These are phyloP conservation scores for Caenorhabditis inopinata DNA, from an alignment of 1,140 invertebrate species.

Conservation along the genomic window DNA sequence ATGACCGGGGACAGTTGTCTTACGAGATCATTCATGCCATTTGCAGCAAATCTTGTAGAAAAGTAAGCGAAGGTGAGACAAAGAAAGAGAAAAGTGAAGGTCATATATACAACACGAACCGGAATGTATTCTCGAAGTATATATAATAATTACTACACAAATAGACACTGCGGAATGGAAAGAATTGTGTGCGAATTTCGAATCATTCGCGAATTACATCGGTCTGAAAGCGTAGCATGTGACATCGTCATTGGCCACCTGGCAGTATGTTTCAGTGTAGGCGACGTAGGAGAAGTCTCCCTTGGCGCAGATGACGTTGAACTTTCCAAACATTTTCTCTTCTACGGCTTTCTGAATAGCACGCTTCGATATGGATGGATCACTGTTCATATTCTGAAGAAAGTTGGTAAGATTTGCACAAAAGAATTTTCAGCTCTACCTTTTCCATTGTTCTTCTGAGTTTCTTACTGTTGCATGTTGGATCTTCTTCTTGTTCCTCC, in stretches of 20 bases:
- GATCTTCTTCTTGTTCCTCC: conserved; percentile 59
- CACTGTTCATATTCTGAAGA: conserved; percentile 62
- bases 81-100: neutral
- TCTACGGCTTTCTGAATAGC: conserved; percentile 66
- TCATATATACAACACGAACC: conserved; percentile 28
- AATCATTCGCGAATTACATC: conserved; percentile 8
- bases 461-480: conserved; percentile 63
- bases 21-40: conserved; percentile 1
- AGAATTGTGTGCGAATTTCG: neutral
- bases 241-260: conserved; percentile 58
- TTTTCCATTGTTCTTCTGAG: conserved; percentile 59
- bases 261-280: conserved; percentile 63
- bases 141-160: conserved; percentile 35
- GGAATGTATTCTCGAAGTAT: conserved; percentile 32
- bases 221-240: conserved; percentile 56
- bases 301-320: conserved; percentile 63
- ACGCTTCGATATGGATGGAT: conserved; percentile 60
- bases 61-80: neutral
- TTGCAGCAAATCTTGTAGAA: conserved; percentile 4
- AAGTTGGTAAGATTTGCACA: neutral
- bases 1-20: neutral
- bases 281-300: conserved; percentile 64
- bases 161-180: neutral
- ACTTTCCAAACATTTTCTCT: conserved; percentile 65
- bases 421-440: conserved; percentile 43